Base-by-base conservation (phyloP, 1,140 invertebrate species). In the Steinernema feltiae region DNA sequence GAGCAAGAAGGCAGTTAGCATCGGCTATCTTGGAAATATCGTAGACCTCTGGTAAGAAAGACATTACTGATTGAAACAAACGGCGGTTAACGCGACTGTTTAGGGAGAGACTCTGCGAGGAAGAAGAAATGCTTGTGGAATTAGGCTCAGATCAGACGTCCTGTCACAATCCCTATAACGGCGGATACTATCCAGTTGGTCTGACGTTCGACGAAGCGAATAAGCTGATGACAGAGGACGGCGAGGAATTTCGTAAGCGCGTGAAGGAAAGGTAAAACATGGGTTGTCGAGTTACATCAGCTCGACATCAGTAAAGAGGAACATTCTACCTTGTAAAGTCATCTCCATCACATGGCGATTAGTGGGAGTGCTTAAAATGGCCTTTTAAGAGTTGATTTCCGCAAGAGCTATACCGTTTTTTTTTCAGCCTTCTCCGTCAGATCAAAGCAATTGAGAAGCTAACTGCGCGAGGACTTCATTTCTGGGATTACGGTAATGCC, bases 401-500 rank as follows among this genome's bases (percentile, higher is more conserved):
- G n/a, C n/a, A n/a, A n/a, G n/a, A n/a, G n/a, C n/a, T n/a, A n/a
- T n/a, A n/a, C n/a, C n/a, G n/a, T n/a, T n/a, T 35, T 70, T 21
- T 46, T 82, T 85, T 69, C 69, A 90, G 90, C 84, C 82, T 91
- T 18, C 77, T 88, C 53, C 86, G 90, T n/a, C 91, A 91, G 69
- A 87, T 91, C 0, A 78, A 78, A 0, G 91, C 91, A n/a, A 90
- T 91, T 63, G 90, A 91, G 79, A 87, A 83, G n/a, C 82, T 91
- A 69, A 79, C 89, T 0, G 84, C 85, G 1, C 80, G 83, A 30
- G 91, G 91, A n/a, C 85, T 92, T 84, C 88, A 88, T 76, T 91
- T 91, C 85, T 91, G 90, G 89, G 91, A 91, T 84, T 91, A 91
- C 85, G 91, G 91, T 31, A 91, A 91, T 85, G 91, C 91, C 1